phyloP scores from a whole-genome alignment of 2,888 invertebrate species.

The Neoscelio sp. region DNA sequence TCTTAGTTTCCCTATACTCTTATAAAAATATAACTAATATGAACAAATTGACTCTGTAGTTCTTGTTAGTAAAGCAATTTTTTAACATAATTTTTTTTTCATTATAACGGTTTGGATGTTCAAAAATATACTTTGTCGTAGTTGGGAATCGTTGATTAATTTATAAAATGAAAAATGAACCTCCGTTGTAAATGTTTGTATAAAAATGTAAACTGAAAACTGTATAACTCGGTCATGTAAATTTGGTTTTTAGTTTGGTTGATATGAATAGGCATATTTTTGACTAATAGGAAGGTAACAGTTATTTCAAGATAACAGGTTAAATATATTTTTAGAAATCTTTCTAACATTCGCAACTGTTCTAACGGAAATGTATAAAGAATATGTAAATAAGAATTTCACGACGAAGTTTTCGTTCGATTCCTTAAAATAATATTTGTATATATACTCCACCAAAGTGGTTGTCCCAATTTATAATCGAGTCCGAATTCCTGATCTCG shows the following conservation, averaged over 20 bases:
- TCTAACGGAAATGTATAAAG: not conserved
- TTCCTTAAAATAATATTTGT: slow-evolving; percentile 12
- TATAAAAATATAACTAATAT: too few species aligned
- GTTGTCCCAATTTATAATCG: slow-evolving; percentile 1
- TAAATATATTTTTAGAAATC: not conserved
- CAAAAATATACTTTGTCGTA: too few species aligned
- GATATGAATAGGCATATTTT: slow-evolving; percentile 7
- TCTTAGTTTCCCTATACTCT: slow-evolving; percentile 39
- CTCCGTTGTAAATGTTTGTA: too few species aligned
- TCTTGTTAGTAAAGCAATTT: too few species aligned
- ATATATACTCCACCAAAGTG: not conserved
- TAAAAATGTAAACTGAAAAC: too few species aligned
- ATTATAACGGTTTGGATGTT: slow-evolving; percentile 24
- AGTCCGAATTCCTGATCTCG: too few species aligned
- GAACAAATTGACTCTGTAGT: too few species aligned
- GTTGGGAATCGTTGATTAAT: too few species aligned
- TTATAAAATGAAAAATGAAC: too few species aligned
- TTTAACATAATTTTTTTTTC: too few species aligned
- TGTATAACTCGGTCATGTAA: too few species aligned
- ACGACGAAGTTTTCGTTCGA: not conserved
- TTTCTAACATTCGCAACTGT: slow-evolving; percentile 2
- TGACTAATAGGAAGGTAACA: not conserved
- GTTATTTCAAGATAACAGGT: slow-evolving; percentile 7
- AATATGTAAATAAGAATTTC: not conserved
- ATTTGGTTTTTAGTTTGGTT: not conserved